Conservation (phyloP, 2,888 invertebrate species). For the Mythimna impura region DNA sequence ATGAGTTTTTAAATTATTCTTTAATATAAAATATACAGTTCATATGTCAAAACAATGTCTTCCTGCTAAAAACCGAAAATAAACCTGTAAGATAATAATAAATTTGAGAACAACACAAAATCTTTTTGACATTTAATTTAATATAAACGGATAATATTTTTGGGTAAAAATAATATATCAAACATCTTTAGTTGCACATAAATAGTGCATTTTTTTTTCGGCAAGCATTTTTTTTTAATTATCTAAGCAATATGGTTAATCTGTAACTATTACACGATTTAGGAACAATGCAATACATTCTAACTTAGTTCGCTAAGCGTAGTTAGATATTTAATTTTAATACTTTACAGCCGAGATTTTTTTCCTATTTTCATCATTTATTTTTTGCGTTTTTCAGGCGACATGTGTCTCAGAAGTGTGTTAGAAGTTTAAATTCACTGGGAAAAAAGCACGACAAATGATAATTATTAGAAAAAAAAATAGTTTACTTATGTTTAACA, state of each 20-base stretch:
- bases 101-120: conserved; percentile 48
- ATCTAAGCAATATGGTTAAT: conserved; percentile 70
- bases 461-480: conserved; percentile 55
- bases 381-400: conserved; percentile 65
- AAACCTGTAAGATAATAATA: conserved; percentile 15
- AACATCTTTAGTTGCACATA: conserved; percentile 71
- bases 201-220: conserved; percentile 77
- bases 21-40: background rate
- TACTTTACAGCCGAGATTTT: conserved; percentile 73
- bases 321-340: conserved; percentile 79
- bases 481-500: conserved; percentile 47
- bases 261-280: conserved; percentile 70
- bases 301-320: conserved; percentile 80
- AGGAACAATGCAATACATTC: conserved; percentile 86
- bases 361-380: conserved; percentile 66
- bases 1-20: background rate
- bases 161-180: conserved; percentile 62
- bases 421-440: conserved; percentile 58
- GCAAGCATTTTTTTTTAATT: conserved; percentile 73
- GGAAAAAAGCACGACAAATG: conserved; percentile 57
- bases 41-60: background rate
- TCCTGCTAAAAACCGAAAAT: background rate
- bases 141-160: conserved; percentile 49
- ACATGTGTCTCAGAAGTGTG: conserved; percentile 40
- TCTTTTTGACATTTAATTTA: conserved; percentile 59